A percentile compares a stretch with the other conserved stretches of the same genome.
Conservation (phyloP, 2,113 vertebrate species). For the Oncorhynchus nerka region DNA sequence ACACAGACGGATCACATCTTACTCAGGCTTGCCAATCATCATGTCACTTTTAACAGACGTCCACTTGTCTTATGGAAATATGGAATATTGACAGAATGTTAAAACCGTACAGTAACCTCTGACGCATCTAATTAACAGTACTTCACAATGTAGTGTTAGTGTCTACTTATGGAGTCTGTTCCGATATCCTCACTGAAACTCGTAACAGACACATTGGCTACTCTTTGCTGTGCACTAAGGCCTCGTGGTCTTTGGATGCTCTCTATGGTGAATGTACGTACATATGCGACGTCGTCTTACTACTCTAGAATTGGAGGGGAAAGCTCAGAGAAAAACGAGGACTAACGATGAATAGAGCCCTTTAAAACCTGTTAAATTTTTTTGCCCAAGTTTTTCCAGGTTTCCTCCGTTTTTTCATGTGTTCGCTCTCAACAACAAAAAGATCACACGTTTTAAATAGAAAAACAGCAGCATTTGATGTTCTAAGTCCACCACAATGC, state of each 20-base stretch:
- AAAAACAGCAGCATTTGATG: too few species aligned
- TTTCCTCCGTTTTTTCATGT: too few species aligned
- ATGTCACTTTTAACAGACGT: not conserved
- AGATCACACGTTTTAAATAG: not conserved
- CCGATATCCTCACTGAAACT: not conserved
- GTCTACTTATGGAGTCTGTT: not conserved
- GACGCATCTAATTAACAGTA: not conserved
- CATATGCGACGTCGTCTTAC: too few species aligned
- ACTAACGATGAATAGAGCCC: too few species aligned
- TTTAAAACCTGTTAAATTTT: not conserved
- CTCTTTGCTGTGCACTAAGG: not conserved
- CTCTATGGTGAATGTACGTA: not conserved
- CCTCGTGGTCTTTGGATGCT: slow-evolving; percentile 39
- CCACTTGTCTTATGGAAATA: not conserved
- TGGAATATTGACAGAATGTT: not conserved
- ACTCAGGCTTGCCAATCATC: not conserved
- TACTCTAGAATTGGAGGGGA: too few species aligned
- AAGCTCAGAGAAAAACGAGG: too few species aligned
- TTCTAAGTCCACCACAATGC: too few species aligned
- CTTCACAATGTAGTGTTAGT: too few species aligned
- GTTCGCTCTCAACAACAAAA: too few species aligned
- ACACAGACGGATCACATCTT: not conserved
- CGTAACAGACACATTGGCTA: not conserved
- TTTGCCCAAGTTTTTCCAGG: not conserved
- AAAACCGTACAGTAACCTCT: not conserved